Evolutionary conservation across 2,113 vertebrate genomes (phyloP).

Genomic region (Mobula hypostoma): DNA sequence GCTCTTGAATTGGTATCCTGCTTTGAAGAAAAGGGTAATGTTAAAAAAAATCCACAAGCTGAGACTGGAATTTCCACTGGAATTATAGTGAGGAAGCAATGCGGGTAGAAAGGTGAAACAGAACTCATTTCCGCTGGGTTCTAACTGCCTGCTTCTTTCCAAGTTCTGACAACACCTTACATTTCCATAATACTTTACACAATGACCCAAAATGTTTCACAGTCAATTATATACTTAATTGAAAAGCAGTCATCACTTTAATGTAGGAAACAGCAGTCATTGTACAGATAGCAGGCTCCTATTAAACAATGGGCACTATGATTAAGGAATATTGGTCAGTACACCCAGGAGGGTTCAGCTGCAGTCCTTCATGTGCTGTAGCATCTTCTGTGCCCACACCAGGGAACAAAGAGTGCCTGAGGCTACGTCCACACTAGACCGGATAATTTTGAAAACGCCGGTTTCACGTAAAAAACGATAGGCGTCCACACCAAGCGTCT

Average conservation of each 20-base stretch:
- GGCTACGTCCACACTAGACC: too few species aligned
- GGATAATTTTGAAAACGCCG: too few species aligned
- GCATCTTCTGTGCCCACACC: background rate
- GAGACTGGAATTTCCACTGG: background rate
- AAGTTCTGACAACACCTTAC: background rate
- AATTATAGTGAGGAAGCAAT: background rate
- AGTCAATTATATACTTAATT: too few species aligned
- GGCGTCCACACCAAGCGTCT: too few species aligned
- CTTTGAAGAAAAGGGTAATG: too few species aligned
- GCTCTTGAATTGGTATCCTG: background rate
- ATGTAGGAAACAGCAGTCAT: too few species aligned
- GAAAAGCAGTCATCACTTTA: too few species aligned
- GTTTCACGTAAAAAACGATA: too few species aligned
- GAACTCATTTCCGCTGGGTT: background rate
- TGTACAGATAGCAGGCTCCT: background rate
- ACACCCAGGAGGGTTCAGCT: background rate
- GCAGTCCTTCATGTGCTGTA: background rate
- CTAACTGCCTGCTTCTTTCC: background rate
- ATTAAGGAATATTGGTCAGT: background rate
- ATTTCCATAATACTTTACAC: too few species aligned
- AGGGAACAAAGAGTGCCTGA: background rate
- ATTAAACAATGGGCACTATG: background rate
- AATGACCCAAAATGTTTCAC: too few species aligned
- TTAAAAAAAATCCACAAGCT: too few species aligned
- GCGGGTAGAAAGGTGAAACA: background rate